A percentile compares a stretch with the other conserved stretches of the same genome.
phyloP scores from a whole-genome alignment of 2,797 vertebrate genomes.

The Natrix natrix region DNA sequence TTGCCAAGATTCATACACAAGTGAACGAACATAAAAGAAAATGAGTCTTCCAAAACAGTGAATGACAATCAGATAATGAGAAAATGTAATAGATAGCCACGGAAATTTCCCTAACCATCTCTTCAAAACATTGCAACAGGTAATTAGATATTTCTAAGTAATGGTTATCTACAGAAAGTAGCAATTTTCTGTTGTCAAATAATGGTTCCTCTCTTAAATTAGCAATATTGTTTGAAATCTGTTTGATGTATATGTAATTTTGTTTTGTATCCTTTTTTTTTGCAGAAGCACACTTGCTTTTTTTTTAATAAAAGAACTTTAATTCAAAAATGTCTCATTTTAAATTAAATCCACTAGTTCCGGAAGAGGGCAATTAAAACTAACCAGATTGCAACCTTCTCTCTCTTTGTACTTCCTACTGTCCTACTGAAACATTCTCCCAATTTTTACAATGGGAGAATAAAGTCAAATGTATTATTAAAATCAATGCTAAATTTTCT shows the following conservation, averaged over 20 bases:
- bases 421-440: not conserved
- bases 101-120: constrained; percentile 22
- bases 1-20: constrained; percentile 1
- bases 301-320: constrained; percentile 16
- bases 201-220: constrained; percentile 26
- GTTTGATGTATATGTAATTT: constrained; percentile 34
- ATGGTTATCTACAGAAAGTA: constrained; percentile 28
- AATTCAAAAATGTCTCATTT: constrained; percentile 38
- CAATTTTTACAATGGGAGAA: not conserved
- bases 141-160: constrained; percentile 14
- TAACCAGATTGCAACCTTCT: not conserved
- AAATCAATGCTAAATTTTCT: not conserved
- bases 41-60: not conserved
- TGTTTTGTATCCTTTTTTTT: not conserved
- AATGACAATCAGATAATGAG: not conserved
- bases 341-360: constrained; percentile 23
- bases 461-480: not conserved
- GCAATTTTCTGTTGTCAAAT: constrained; percentile 15
- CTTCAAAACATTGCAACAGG: not conserved
- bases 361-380: constrained; percentile 23
- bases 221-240: constrained; percentile 33
- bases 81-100: constrained; percentile 2
- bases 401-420: not conserved
- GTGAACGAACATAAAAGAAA: constrained; percentile 8
- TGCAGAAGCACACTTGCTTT: not conserved